A percentile compares a stretch with the other conserved stretches of the same genome.
phyloP scores from a whole-genome alignment of 2,797 vertebrate genomes.

The Mormyrus hasselquistii region DNA sequence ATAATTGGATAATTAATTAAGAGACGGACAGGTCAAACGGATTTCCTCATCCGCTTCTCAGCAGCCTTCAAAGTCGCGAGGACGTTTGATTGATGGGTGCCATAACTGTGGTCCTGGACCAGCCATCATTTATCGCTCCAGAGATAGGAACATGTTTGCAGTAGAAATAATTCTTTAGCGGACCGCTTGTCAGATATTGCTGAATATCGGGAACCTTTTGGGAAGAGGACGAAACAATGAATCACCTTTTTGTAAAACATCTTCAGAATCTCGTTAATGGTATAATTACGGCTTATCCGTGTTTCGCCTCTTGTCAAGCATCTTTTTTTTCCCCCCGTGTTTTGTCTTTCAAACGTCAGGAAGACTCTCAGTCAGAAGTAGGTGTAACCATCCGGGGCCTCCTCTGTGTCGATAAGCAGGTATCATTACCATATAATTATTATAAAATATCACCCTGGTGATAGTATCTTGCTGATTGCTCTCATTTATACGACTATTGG shows the following conservation, averaged over 20 bases:
- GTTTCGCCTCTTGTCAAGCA: constrained; percentile 1
- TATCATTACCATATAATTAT: constrained; percentile 48
- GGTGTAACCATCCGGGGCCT: background rate
- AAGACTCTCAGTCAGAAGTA: constrained; percentile 34
- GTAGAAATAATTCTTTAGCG: background rate
- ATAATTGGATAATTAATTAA: constrained; percentile 72
- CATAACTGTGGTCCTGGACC: constrained; percentile 18
- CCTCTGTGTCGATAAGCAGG: constrained; percentile 30
- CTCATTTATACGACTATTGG: constrained; percentile 30
- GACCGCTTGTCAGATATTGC: background rate
- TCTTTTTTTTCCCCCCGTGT: background rate
- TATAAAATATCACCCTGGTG: constrained; percentile 39
- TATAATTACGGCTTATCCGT: background rate
- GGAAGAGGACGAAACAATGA: background rate
- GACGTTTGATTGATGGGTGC: constrained; percentile 57
- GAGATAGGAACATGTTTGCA: constrained; percentile 2
- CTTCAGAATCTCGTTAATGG: background rate
- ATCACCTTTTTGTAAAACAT: background rate
- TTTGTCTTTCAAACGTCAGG: constrained; percentile 19
- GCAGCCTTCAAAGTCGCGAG: constrained; percentile 40
- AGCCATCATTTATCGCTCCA: background rate
- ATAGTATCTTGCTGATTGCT: constrained; percentile 42
- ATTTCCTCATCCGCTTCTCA: constrained; percentile 49
- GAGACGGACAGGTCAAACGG: constrained; percentile 58
- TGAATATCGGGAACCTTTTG: background rate